phyloP scores from a whole-genome alignment of 1,140 invertebrate genomes.

The Drosophila trapezifrons region DNA sequence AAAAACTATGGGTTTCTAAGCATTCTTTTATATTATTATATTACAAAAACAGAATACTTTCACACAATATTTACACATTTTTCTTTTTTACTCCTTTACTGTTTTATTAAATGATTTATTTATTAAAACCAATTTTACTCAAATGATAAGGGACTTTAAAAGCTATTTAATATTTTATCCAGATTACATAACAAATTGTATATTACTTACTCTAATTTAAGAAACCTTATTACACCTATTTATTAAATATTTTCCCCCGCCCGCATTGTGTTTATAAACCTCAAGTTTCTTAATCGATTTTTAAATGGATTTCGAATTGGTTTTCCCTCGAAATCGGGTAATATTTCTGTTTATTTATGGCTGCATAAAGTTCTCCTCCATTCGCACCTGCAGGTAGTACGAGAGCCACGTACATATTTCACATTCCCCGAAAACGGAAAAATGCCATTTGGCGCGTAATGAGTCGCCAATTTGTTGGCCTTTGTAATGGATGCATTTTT shows the following conservation, averaged over 20 bases:
- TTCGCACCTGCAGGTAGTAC: slow-evolving; percentile 19
- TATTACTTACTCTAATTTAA: too few relatives aligned
- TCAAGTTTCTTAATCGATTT: not conserved
- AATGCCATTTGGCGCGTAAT: slow-evolving; percentile 18
- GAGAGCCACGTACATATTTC: slow-evolving; percentile 14
- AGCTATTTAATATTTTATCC: too few relatives aligned
- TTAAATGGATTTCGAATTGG: not conserved
- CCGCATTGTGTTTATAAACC: not conserved
- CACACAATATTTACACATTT: too few relatives aligned
- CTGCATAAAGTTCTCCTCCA: slow-evolving; percentile 21
- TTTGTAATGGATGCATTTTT: slow-evolving; percentile 21
- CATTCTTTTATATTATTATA: too few relatives aligned
- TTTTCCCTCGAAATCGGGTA: not conserved
- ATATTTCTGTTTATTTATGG: slow-evolving; percentile 34
- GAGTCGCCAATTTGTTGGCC: slow-evolving; percentile 39
- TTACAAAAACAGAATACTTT: too few relatives aligned
- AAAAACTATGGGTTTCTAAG: too few relatives aligned
- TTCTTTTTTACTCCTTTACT: too few relatives aligned
- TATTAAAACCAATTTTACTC: too few relatives aligned
- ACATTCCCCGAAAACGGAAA: slow-evolving; percentile 16
- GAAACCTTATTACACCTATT: too few relatives aligned
- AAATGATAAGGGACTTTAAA: too few relatives aligned
- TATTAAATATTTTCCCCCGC: not conserved
- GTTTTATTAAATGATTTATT: too few relatives aligned
- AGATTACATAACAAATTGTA: too few relatives aligned